A percentile compares a stretch with the other conserved stretches of the same genome.
Conservation (phyloP, 2,113 vertebrate species). For the Pelecanoides urinatrix region DNA sequence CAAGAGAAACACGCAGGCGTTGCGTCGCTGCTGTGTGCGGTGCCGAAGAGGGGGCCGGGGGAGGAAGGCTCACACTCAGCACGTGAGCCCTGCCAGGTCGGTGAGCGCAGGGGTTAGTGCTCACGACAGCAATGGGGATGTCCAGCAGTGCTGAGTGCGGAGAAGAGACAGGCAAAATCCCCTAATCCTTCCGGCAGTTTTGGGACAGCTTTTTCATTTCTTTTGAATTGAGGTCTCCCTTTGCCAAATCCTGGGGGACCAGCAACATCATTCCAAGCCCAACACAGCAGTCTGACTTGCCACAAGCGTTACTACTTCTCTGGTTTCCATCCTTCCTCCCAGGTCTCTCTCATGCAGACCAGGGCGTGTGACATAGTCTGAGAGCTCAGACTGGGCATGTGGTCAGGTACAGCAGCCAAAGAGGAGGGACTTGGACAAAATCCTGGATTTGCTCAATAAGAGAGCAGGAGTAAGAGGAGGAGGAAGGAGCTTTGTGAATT, state of each 20-base stretch:
- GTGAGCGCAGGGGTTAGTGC: not conserved
- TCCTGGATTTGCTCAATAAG: not conserved
- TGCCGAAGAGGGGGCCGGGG: not conserved
- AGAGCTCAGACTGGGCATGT: not conserved
- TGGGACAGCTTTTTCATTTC: not conserved
- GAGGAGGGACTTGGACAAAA: not conserved
- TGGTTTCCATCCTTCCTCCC: not conserved
- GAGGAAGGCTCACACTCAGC: not conserved
- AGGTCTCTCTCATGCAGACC: not conserved
- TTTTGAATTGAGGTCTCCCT: not conserved
- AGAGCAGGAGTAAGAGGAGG: not conserved
- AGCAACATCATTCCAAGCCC: not conserved
- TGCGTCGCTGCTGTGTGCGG: not conserved
- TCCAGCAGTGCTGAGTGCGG: fast-evolving
- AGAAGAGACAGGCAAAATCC: not conserved
- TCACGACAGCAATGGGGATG: fast-evolving
- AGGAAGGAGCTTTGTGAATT: not conserved
- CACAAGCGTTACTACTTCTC: fast-evolving
- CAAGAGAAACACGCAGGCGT: fast-evolving
- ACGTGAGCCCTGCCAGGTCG: fast-evolving
- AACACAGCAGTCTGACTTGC: not conserved
- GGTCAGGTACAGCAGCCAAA: not conserved
- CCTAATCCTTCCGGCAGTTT: not conserved
- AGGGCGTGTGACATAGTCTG: not conserved
- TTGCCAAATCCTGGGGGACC: not conserved